Conservation (phyloP, 2,113 vertebrate genomes). For the Boulengerochromis microlepis region DNA sequence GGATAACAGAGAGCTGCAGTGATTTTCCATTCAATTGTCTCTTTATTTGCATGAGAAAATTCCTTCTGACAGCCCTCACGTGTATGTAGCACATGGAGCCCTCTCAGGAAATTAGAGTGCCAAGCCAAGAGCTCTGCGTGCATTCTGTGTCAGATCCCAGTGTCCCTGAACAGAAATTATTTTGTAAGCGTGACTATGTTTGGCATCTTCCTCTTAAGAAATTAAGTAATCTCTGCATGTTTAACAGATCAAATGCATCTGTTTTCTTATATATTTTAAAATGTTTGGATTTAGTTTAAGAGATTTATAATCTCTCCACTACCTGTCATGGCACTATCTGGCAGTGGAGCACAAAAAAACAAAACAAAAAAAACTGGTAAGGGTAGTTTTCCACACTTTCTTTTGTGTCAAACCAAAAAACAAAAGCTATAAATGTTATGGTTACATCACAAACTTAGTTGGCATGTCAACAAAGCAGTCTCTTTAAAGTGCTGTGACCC, state of each 20-base stretch:
- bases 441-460: not conserved
- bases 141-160: not conserved
- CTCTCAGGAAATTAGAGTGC: not conserved
- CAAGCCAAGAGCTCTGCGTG: not conserved
- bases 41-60: not conserved
- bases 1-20: not conserved
- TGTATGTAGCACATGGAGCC: not conserved
- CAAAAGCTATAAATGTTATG: not conserved
- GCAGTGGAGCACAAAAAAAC: not conserved
- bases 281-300: not conserved
- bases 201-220: not conserved
- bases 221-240: not conserved
- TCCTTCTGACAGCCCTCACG: not conserved
- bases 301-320: not conserved
- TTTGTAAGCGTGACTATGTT: not conserved
- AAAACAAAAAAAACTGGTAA: not conserved
- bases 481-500: not conserved
- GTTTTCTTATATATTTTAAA: not conserved
- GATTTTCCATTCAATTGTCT: not conserved
- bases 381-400: not conserved
- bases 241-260: not conserved
- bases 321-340: not conserved
- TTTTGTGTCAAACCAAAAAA: not conserved
- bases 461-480: not conserved
- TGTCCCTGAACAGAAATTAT: not conserved